Percentiles rank a stretch among this genome's conserved stretches.
These are phyloP conservation scores for Bucorvus abyssinicus DNA, from an alignment of 2,797 vertebrate species.

Conservation along the genomic window DNA sequence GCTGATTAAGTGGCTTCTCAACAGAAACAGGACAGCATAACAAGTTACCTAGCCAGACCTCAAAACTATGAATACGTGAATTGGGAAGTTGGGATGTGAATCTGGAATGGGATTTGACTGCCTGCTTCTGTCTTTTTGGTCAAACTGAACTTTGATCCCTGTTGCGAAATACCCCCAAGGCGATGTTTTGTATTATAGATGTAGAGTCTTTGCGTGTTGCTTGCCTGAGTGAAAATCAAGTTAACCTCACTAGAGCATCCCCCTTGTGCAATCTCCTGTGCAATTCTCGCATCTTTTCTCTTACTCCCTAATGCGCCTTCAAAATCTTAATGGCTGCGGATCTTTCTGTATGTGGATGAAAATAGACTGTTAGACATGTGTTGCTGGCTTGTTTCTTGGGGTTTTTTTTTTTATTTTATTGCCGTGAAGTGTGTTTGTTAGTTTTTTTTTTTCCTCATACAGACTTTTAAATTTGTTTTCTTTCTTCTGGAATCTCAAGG, in stretches of 20 bases:
- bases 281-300: not conserved
- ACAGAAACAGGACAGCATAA: not conserved
- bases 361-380: not conserved
- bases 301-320: not conserved
- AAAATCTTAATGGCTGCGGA: not conserved
- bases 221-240: not conserved
- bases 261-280: not conserved
- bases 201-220: not conserved
- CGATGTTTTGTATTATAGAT: not conserved
- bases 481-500: not conserved
- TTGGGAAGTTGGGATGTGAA: rapidly evolving
- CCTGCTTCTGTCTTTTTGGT: not conserved
- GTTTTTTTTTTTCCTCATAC: not conserved
- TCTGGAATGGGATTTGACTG: not conserved
- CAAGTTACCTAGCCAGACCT: not conserved
- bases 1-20: not conserved
- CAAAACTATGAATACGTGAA: not conserved
- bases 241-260: not conserved
- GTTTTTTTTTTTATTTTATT: not conserved
- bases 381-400: not conserved
- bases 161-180: not conserved
- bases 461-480: not conserved
- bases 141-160: not conserved
- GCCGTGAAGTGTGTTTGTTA: not conserved
- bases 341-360: not conserved